Conservation (phyloP, 2,888 invertebrate genomes). For the Acanthosoma haemorrhoidale region DNA sequence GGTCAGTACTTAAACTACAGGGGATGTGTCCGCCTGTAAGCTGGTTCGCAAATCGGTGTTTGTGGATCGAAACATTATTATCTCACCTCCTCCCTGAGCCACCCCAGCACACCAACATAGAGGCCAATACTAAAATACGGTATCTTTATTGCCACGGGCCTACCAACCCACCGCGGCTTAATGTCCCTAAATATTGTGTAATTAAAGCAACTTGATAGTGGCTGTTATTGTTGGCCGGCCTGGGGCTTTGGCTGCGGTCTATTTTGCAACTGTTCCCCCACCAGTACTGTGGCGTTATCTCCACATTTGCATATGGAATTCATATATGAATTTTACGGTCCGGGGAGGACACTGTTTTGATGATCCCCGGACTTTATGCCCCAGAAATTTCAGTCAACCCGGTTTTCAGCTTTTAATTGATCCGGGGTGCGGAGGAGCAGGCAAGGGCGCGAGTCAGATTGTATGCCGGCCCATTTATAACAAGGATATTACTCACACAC, state of each 20-base stretch:
- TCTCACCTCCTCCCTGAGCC: neutral
- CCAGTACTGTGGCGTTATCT: slow-evolving; percentile 1
- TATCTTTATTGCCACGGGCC: slow-evolving; percentile 25
- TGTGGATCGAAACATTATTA: neutral
- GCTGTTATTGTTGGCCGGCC: slow-evolving; percentile 28
- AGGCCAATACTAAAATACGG: slow-evolving; percentile 27
- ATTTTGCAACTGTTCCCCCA: slow-evolving; percentile 15
- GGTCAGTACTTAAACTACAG: no score
- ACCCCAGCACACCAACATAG: neutral
- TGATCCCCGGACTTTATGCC: slow-evolving; percentile 25
- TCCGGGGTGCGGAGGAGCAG: neutral
- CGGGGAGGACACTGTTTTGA: slow-evolving; percentile 22
- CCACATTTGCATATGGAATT: slow-evolving; percentile 36
- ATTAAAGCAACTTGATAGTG: slow-evolving; percentile 36
- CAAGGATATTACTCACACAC: neutral
- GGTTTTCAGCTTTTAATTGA: slow-evolving; percentile 26
- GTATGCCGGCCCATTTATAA: slow-evolving; percentile 14
- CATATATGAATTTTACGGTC: slow-evolving; percentile 37
- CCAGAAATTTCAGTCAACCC: slow-evolving; percentile 21
- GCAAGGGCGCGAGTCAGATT: no score
- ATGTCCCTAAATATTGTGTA: slow-evolving; percentile 37
- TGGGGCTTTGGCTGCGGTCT: neutral
- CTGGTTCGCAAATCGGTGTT: no score
- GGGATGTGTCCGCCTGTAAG: no score
- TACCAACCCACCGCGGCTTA: slow-evolving; percentile 19